Conservation (phyloP, 2,888 invertebrate genomes). For the Nymphalis c-album region DNA sequence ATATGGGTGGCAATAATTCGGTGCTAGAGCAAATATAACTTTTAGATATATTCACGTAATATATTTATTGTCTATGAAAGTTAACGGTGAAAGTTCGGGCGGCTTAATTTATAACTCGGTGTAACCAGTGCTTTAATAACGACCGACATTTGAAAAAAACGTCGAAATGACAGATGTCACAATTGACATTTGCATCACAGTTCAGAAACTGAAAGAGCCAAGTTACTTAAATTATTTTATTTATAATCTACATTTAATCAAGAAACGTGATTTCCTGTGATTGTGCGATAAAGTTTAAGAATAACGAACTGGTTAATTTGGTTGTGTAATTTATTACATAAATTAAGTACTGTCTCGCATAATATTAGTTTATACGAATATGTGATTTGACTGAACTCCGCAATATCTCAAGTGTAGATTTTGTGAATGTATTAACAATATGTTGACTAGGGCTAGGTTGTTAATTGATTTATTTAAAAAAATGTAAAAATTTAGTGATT, state of each 20-base stretch:
- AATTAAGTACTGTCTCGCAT: constrained; percentile 46
- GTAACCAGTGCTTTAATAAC: constrained; percentile 54
- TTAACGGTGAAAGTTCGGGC: constrained; percentile 62
- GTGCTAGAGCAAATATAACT: constrained; percentile 65
- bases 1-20: constrained; percentile 64
- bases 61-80: constrained; percentile 49
- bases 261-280: constrained; percentile 68
- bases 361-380: constrained; percentile 49
- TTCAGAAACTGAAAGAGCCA: constrained; percentile 25
- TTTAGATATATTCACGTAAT: constrained; percentile 47
- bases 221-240: constrained; percentile 48
- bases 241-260: constrained; percentile 57
- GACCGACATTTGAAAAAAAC: constrained; percentile 54
- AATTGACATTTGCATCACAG: constrained; percentile 62
- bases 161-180: constrained; percentile 68
- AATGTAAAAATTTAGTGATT: constrained; percentile 70
- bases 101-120: constrained; percentile 41
- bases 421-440: constrained; percentile 58
- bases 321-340: constrained; percentile 46
- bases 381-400: constrained; percentile 79
- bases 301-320: constrained; percentile 43
- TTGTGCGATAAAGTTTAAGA: constrained; percentile 63
- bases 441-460: constrained; percentile 77
- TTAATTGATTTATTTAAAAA: constrained; percentile 76
- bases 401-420: constrained; percentile 56